Evolutionary conservation across 2,888 invertebrate genomes (phyloP), one percentile per base, ranked within the genome.

Genomic region (Tachina fera): DNA sequence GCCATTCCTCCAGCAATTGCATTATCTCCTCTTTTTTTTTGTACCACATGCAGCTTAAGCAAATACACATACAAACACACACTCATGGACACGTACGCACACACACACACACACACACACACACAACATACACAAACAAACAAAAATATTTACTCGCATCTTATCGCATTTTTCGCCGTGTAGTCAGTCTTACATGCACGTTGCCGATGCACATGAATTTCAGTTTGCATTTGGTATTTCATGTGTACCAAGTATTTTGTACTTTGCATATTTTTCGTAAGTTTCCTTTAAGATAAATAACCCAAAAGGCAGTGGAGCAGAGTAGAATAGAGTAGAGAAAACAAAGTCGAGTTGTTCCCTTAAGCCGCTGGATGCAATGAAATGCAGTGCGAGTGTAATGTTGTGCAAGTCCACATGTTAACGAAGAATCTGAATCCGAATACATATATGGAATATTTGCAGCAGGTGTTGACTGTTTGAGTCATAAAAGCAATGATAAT

Each of bases 401-500:
- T 65, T 79, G 71, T 79, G 71, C 71, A 79, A 71, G 71, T 65
- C 45, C 39, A n/a, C n/a, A 61, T 43, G 41, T 39, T 16, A 14
- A 70, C n/a, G 51, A 53, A 58, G 53, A 60, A 39, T 60, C 49
- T 14, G 47, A 14, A 39, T 60, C 49, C 11, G 47, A 14, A 53
- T 60, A 9, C 13, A 51, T 61, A n/a, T 43, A 45, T 43, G 53
- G 31, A 53, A 51, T 76, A 60, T 41, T 53, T 79, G 47, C 45
- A 72, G 86, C 86, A 86, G 86, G 86, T 83, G 83, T 80, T 80
- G 86, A 83, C 76, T 80, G 76, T 67, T 76, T 71, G 60, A 80
- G 83, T 86, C 80, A 83, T 80, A 80, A 77, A 76, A 74, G 72
- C 83, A 71, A 76, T 63, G 86, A 86, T 83, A 83, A 83, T 76